These are phyloP conservation scores for Parauchenoglanis punctatus DNA, from an alignment of 2,797 vertebrate species.

Conservation along the genomic window DNA sequence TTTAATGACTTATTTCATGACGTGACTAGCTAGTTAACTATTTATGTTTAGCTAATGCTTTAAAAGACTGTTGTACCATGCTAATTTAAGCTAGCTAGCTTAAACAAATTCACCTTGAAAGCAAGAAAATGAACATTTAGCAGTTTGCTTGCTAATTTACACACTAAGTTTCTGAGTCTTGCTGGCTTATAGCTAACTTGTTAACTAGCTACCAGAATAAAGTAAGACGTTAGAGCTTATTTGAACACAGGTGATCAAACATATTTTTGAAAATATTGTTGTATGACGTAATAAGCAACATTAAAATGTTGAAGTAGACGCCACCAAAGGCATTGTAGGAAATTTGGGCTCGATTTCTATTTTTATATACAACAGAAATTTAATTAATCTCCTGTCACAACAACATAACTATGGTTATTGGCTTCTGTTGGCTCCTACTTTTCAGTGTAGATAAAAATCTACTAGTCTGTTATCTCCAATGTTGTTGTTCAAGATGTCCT, in stretches of 20 bases:
- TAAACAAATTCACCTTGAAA: neutral
- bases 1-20: neutral
- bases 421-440: neutral
- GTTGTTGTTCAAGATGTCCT: neutral
- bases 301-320: neutral
- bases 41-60: neutral
- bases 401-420: neutral
- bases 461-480: neutral
- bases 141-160: neutral
- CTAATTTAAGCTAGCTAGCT: neutral
- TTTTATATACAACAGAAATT: neutral
- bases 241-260: neutral
- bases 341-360: neutral
- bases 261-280: neutral
- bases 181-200: neutral
- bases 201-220: neutral
- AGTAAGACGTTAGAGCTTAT: too few species aligned
- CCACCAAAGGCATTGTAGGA: neutral
- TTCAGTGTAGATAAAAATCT: neutral
- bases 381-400: neutral
- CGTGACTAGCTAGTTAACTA: neutral
- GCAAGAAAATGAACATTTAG: neutral
- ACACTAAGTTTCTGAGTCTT: neutral
- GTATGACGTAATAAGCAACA: neutral
- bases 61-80: neutral